Evolutionary conservation across 2,888 invertebrate genomes (phyloP), one percentile per base, ranked within the genome.

Genomic region (Calliphora vomitoria): DNA sequence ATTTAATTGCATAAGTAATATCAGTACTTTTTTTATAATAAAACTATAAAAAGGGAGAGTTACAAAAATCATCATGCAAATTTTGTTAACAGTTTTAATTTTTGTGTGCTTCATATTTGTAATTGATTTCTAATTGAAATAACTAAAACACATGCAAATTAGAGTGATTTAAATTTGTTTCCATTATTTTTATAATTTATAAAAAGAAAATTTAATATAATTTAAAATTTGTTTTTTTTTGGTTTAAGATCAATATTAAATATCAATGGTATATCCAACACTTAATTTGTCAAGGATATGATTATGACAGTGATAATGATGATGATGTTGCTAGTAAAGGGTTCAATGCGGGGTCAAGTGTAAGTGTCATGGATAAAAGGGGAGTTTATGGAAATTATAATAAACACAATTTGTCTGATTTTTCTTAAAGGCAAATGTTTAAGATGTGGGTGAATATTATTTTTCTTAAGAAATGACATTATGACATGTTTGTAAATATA

Each of bases 231-330:
- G n/a, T n/a, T 72, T 18, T 11, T 58, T 4, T 35, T 35, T 35
- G 35, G 35, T 44, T 62, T 8, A 10, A 62, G 13, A 62, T 62
- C 53, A 72, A 82, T 80, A 47, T 44, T 72, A 47, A 85, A 81
- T 85, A 72, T 82, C 80, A 87, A 88, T 88, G 88, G 86, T 84
- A 86, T 86, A 87, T 85, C 80, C 85, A 85, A 75, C 75, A 80
- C 69, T 75, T 81, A 47, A 25, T 62, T 79, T 69, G 13, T 58
- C 8, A 20, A 31, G 75, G 62, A 60, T 35, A n/a, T 75, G 62
- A 44, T 44, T 20, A 68, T 69, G 50, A 47, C 2, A 15, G 60
- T 55, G 10, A 38, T 55, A 35, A 71, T 62, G 25, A 47, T 76
- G 53, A 55, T 15, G 20, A 38, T 55, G 53, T 13, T 38, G 18